Base-by-base conservation (phyloP, 2,888 invertebrate genomes). In the Cenopis cana region DNA sequence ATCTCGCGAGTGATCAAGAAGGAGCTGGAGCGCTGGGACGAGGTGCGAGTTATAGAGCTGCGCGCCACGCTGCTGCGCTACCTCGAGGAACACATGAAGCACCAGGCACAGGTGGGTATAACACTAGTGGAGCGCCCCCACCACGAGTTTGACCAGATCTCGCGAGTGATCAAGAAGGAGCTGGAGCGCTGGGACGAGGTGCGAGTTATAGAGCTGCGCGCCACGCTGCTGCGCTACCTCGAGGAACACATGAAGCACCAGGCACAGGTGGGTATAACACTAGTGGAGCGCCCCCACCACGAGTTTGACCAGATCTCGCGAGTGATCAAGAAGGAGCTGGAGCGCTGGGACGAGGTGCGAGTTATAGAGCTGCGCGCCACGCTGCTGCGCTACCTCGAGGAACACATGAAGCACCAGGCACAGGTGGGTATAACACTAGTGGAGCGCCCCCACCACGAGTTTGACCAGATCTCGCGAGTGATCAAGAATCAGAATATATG, bases 221-320 rank as follows among this genome's bases (percentile, higher is more conserved):
- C 95, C 70, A 97, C 97, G 77, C 95, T 99, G 77, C 95, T 99
- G 62, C 95, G 99, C 81, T 99, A 99, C 88, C 94, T 99, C 78
- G 98, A 99, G 88, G 96, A 97, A 70, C 97, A 99, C 89, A 95
- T 99, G 95, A 96, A 97, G 77, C 98, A 98, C 86, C 99, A 99
- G 91, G 97, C 98, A 76, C 97, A 98, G 96, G 98, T 98, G 86
- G 77, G 56, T 52, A 20, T 18, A 20, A 24, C 24, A 29, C 55
- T 12, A 6, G 10, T 8, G 8, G 36, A 20, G 29, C n/a, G 59
- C n/a, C n/a, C n/a, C n/a, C n/a, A n/a, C n/a, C n/a, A n/a, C n/a
- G 68, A 68, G 75, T 75, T 59, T 75, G 57, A 17, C 17, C 49
- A 49, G 49, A 49, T 49, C 49, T 17, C 49, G 17, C 17, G 17